phyloP scores from a whole-genome alignment of 1,140 invertebrate genomes.

The Drosophila tani region DNA sequence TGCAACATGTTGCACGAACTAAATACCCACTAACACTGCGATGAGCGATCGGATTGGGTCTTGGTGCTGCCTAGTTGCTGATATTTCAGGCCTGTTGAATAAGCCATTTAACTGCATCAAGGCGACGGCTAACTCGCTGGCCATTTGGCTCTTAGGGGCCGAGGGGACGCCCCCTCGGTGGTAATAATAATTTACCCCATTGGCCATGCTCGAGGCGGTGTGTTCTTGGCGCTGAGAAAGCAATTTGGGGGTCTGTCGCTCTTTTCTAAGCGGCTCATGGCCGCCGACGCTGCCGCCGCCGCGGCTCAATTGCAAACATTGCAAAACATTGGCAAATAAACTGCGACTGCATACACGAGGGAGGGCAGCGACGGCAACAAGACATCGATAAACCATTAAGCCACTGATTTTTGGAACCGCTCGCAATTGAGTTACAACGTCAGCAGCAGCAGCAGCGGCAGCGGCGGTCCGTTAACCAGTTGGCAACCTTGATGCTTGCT shows the following conservation, averaged over 20 bases:
- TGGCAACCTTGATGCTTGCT: conserved; percentile 73
- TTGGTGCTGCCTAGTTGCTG: conserved; percentile 5
- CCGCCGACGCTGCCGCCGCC: conserved; percentile 23
- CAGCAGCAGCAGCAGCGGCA: conserved; percentile 9
- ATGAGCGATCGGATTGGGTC: conserved; percentile 3
- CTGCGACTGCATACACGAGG: conserved; percentile 49
- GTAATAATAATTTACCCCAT: conserved; percentile 20
- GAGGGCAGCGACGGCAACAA: conserved; percentile 20
- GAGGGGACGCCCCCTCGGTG: conserved; percentile 9
- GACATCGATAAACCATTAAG: conserved; percentile 49
- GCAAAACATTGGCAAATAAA: conserved; percentile 75
- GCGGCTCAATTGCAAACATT: conserved; percentile 63
- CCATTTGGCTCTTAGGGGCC: not conserved
- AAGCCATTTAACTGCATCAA: conserved; percentile 66
- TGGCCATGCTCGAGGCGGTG: conserved; percentile 28
- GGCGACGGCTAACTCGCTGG: conserved; percentile 21
- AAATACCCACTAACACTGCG: conserved; percentile 74
- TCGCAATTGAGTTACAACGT: conserved; percentile 62
- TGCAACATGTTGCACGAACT: conserved; percentile 71
- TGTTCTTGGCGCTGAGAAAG: conserved; percentile 58
- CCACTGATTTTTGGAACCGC: conserved; percentile 63
- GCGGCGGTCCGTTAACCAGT: conserved; percentile 66
- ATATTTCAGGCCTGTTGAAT: conserved; percentile 29
- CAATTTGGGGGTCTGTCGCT: conserved; percentile 21
- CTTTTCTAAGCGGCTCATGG: conserved; percentile 62